A percentile compares a stretch with the other conserved stretches of the same genome.
Evolutionary conservation across 2,113 vertebrate genomes (phyloP).

Genomic region (Cephalopholis sonnerati): DNA sequence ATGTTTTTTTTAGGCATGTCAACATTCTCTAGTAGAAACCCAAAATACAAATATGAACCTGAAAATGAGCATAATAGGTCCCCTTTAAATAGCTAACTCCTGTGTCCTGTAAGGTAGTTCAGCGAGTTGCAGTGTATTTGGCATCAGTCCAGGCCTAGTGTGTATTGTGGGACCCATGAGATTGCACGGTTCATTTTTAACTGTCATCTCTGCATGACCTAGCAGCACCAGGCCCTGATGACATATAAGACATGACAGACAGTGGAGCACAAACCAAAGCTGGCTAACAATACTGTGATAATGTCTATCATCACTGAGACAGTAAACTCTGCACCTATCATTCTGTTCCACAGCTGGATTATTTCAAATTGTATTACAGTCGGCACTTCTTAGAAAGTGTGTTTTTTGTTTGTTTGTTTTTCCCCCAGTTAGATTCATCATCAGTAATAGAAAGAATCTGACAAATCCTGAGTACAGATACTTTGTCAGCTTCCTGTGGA

Average conservation of each 20-base stretch:
- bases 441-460: constrained; percentile 18
- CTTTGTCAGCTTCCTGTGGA: constrained; percentile 5
- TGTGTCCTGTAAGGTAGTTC: constrained; percentile 33
- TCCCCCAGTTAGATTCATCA: constrained; percentile 1
- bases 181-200: constrained; percentile 60
- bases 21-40: too few species aligned
- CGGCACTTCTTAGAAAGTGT: neutral
- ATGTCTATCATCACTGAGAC: constrained; percentile 47
- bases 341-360: constrained; percentile 13
- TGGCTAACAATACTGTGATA: constrained; percentile 52
- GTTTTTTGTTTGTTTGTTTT: constrained; percentile 28
- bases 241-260: constrained; percentile 63
- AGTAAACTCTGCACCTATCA: constrained; percentile 52
- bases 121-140: constrained; percentile 37
- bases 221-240: constrained; percentile 50
- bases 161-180: constrained; percentile 51
- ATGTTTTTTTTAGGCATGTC: too few species aligned
- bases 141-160: constrained; percentile 47
- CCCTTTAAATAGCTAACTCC: neutral
- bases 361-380: constrained; percentile 4
- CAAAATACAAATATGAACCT: too few species aligned
- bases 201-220: constrained; percentile 68
- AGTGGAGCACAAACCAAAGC: constrained; percentile 55
- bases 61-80: too few species aligned
- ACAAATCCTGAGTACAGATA: constrained; percentile 9